A percentile compares a stretch with the other conserved stretches of the same genome.
phyloP scores from a whole-genome alignment of 2,113 vertebrate species.

The Nesospiza acunhae region DNA sequence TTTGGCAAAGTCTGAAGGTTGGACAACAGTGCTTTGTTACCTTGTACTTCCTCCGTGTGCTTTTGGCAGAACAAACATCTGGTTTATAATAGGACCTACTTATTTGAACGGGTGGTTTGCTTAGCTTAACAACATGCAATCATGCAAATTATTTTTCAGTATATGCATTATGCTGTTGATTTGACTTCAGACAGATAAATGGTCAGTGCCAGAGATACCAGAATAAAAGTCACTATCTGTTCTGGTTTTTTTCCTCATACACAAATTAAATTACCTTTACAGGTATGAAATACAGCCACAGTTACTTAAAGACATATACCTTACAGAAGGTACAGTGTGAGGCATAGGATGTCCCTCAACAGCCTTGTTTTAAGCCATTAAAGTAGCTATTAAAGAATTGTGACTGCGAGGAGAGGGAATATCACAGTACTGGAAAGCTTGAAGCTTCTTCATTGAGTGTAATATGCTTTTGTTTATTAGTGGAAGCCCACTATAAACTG shows the following conservation, averaged over 20 bases:
- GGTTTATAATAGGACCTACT: neutral
- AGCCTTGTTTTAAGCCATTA: neutral
- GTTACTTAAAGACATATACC: neutral
- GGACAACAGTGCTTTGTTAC: neutral
- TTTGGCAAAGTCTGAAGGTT: neutral
- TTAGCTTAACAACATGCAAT: neutral
- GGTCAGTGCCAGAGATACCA: neutral
- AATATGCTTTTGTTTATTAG: neutral
- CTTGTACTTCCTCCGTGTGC: neutral
- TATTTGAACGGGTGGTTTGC: conserved; percentile 34
- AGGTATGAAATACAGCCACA: neutral
- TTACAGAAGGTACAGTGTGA: neutral
- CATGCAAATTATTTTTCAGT: neutral
- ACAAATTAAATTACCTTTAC: neutral
- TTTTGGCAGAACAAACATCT: neutral
- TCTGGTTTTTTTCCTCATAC: no score
- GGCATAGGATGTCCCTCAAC: neutral
- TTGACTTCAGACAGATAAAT: neutral
- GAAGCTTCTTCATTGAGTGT: neutral
- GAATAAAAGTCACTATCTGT: neutral
- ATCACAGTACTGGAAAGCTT: neutral
- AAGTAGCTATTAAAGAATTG: neutral
- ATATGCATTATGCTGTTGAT: neutral
- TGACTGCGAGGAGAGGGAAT: neutral
- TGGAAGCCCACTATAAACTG: neutral